Base-by-base conservation (phyloP, 2,113 vertebrate genomes). In the Ctenomys sociabilis region DNA sequence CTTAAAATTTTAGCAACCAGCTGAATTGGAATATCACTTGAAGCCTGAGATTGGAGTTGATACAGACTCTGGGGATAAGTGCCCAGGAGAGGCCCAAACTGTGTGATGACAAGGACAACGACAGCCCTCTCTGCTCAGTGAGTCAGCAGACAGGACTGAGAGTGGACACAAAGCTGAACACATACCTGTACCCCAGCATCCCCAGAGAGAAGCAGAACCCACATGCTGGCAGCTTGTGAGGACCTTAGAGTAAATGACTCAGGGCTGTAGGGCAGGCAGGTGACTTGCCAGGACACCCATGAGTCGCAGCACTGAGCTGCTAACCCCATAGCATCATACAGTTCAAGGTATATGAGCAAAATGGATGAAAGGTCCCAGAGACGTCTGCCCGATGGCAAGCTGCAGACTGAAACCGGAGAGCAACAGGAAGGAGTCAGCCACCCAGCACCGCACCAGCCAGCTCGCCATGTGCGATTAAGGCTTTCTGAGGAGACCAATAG, bases 321-420 rank as follows among this genome's bases (percentile, higher is more conserved):
- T 21, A 80, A 13, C 16, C 21, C 35, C 1, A 0, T 10, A 49
- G 73, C n/a, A 4, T 72, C 35, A 0, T 40, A 9, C 19, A 16
- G 13, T 14, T 17, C n/a, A 11, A 52, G 26, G 26, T 0, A 10
- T 1, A 22, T 49, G 24, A 12, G 66, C 37, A 78, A 49, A 16
- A 17, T 49, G 28, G 28, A 16, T 49, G 68, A 16, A 77, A 37
- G 2, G 1, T 6, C 0, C 32, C 32, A 11, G 66, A n/a, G 54
- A 91, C 2, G 0, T 11, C 61, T 32, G 0, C 52, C 7, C 0
- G 7, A 5, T 0, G 0, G 12, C 52, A 54, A n/a, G 81, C 73
- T 80, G 40, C 59, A 73, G 26, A 4, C 0, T 7, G 12, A 70
- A 35, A 54, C 83, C 73, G 22, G 83, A 21, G 57, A 35, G 11